phyloP scores from a whole-genome alignment of 2,888 invertebrate species.

The Hypena proboscidalis region DNA sequence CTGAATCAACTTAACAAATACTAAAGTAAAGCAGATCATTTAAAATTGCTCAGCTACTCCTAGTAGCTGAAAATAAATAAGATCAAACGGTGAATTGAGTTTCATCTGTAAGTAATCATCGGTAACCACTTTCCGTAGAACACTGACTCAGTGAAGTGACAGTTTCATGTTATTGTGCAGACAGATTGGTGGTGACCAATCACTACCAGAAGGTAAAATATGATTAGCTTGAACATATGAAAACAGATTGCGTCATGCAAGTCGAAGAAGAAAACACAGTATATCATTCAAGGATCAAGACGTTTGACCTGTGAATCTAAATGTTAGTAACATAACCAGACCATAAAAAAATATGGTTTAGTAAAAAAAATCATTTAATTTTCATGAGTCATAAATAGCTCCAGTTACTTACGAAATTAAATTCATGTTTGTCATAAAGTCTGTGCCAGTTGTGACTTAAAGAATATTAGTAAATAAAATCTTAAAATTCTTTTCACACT shows the following conservation, averaged over 20 bases:
- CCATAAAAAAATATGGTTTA: too few relatives aligned
- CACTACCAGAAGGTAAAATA: neutral
- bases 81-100: conserved; percentile 24
- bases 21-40: conserved; percentile 20
- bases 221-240: conserved; percentile 1
- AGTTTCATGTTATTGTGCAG: conserved; percentile 11
- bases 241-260: neutral
- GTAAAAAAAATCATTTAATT: too few relatives aligned
- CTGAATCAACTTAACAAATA: conserved; percentile 9
- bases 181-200: neutral
- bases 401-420: too few relatives aligned
- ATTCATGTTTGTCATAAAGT: too few relatives aligned
- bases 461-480: neutral
- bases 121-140: conserved; percentile 23
- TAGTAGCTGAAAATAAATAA: conserved; percentile 32
- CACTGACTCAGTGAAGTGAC: conserved; percentile 38
- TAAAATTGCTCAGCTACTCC: conserved; percentile 32
- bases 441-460: too few relatives aligned
- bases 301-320: conserved; percentile 2
- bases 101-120: conserved; percentile 40
- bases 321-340: too few relatives aligned
- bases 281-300: neutral
- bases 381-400: too few relatives aligned
- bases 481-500: neutral
- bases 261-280: neutral